Evolutionary conservation across 2,888 invertebrate genomes (phyloP).

Genomic region (Anticlea derivata): DNA sequence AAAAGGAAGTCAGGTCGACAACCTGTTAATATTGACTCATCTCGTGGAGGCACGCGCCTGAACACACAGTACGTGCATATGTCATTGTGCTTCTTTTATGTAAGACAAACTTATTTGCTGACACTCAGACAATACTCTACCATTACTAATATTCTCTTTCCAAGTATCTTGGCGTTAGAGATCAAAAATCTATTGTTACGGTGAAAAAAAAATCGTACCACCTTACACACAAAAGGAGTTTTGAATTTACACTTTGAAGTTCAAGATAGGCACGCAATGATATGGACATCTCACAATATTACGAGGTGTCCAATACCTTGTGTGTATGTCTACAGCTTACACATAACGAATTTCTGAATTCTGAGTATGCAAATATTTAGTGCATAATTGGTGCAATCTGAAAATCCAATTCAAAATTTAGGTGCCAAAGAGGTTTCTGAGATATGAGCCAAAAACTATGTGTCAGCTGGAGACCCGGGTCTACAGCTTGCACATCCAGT

Average conservation of each 20-base stretch:
- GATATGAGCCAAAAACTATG: too few relatives aligned
- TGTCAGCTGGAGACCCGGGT: too few relatives aligned
- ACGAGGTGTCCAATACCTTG: conserved; percentile 43
- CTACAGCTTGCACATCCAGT: too few relatives aligned
- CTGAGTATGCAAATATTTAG: too few relatives aligned
- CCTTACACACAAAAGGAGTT: conserved; percentile 1
- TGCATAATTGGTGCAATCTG: too few relatives aligned
- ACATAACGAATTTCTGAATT: too few relatives aligned
- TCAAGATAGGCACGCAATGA: conserved; percentile 42
- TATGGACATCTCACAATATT: conserved; percentile 41
- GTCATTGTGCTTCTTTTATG: conserved; percentile 46
- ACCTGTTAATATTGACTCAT: conserved; percentile 77
- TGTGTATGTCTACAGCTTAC: too few relatives aligned
- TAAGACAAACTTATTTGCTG: conserved; percentile 39
- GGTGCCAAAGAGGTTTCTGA: too few relatives aligned
- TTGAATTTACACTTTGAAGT: conserved; percentile 38
- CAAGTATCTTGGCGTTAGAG: neutral
- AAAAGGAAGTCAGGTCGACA: conserved; percentile 63
- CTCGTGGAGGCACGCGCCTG: conserved; percentile 62
- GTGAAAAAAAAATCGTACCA: neutral
- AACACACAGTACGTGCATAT: conserved; percentile 54
- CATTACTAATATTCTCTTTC: conserved; percentile 18
- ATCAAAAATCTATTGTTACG: neutral
- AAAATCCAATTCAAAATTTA: too few relatives aligned
- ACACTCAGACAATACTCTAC: conserved; percentile 18